These are phyloP conservation scores for Halichoerus grypus DNA, from an alignment of 2,113 vertebrate species.

Conservation along the genomic window DNA sequence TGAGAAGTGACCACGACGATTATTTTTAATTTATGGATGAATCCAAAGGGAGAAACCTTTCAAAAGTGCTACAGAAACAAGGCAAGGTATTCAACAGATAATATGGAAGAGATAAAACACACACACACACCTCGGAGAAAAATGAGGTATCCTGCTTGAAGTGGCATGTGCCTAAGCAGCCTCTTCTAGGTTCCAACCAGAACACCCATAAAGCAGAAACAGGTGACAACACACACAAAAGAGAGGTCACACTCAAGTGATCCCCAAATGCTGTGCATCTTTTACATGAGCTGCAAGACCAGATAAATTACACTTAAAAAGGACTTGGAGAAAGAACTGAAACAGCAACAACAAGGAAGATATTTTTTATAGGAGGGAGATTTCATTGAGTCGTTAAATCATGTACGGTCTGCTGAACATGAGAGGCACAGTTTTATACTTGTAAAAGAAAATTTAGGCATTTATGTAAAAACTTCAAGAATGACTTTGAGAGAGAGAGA, in stretches of 20 bases:
- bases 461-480: background rate
- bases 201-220: background rate
- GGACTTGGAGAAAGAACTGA: background rate
- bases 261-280: background rate
- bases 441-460: constrained; percentile 12
- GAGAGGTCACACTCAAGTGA: background rate
- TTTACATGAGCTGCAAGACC: background rate
- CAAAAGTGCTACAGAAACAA: constrained; percentile 15
- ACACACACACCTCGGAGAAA: background rate
- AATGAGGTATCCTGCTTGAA: background rate
- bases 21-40: background rate
- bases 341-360: background rate
- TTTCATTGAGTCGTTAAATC: background rate
- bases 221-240: background rate
- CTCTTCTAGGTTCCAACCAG: background rate
- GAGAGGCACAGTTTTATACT: background rate
- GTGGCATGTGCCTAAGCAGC: background rate
- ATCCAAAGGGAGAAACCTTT: background rate
- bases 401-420: background rate
- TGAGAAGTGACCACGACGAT: background rate
- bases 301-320: background rate
- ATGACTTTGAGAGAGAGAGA: background rate
- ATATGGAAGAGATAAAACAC: background rate
- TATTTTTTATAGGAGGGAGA: background rate
- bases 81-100: background rate